These are phyloP conservation scores for Mesorhabditis sp. DNA, from an alignment of 2,888 invertebrate species.

Conservation along the genomic window DNA sequence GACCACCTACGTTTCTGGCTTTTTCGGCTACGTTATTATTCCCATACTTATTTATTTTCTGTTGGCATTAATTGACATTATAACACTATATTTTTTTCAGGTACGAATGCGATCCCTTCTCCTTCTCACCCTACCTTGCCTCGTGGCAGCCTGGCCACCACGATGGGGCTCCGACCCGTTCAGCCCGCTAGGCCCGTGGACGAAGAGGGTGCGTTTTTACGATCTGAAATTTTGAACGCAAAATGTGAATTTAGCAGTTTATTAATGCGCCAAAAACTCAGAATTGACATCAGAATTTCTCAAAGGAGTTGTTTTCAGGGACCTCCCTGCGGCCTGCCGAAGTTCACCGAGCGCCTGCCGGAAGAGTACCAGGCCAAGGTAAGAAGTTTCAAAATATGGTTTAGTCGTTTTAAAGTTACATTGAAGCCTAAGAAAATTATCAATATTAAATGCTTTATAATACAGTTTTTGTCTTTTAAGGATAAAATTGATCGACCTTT, in stretches of 20 bases:
- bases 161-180: conserved; percentile 42
- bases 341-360: conserved; percentile 43
- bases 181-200: conserved; percentile 51
- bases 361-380: conserved; percentile 43
- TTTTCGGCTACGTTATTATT: too few relatives aligned
- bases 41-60: too few relatives aligned
- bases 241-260: neutral
- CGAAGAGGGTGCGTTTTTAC: conserved; percentile 33
- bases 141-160: conserved; percentile 28
- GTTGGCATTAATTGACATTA: too few relatives aligned
- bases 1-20: too few relatives aligned
- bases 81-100: too few relatives aligned
- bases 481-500: neutral
- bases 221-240: neutral
- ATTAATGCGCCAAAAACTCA: neutral
- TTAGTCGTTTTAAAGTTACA: too few relatives aligned
- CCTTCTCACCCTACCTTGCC: conserved; percentile 19
- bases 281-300: neutral
- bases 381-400: neutral
- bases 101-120: conserved; percentile 8
- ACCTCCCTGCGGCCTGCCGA: conserved; percentile 45
- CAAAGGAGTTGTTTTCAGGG: conserved; percentile 23
- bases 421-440: too few relatives aligned
- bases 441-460: too few relatives aligned
- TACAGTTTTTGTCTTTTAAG: too few relatives aligned